These are phyloP conservation scores for Rhopalosiphum maidis DNA, from an alignment of 1,140 invertebrate species.

Conservation along the genomic window DNA sequence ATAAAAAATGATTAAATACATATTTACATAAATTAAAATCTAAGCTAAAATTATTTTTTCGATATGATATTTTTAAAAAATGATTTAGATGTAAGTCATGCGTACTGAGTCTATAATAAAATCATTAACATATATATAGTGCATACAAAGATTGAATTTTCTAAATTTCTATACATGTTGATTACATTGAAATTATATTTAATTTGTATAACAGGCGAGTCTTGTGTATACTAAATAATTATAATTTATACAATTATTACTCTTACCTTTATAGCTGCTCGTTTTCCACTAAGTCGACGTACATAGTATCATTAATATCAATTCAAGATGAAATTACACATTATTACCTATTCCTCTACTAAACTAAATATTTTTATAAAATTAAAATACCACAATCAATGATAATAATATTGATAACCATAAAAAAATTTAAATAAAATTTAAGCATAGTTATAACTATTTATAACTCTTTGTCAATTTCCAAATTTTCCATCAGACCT, in stretches of 20 bases:
- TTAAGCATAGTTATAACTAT: too few species aligned
- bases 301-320: background rate
- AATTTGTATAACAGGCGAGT: background rate
- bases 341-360: background rate
- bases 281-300: background rate
- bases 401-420: background rate
- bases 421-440: background rate
- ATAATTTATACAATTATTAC: background rate
- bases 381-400: background rate
- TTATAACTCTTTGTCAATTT: too few species aligned
- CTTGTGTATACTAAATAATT: background rate
- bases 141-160: background rate
- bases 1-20: background rate
- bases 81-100: background rate
- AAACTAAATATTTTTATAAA: background rate
- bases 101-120: background rate
- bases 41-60: background rate
- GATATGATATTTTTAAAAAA: background rate
- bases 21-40: background rate
- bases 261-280: background rate
- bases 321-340: background rate
- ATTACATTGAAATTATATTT: background rate
- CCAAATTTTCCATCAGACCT: background rate
- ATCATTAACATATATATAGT: background rate
- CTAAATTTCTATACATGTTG: background rate